phyloP scores from a whole-genome alignment of 2,888 invertebrate species.

The Macrophya alboannulata region DNA sequence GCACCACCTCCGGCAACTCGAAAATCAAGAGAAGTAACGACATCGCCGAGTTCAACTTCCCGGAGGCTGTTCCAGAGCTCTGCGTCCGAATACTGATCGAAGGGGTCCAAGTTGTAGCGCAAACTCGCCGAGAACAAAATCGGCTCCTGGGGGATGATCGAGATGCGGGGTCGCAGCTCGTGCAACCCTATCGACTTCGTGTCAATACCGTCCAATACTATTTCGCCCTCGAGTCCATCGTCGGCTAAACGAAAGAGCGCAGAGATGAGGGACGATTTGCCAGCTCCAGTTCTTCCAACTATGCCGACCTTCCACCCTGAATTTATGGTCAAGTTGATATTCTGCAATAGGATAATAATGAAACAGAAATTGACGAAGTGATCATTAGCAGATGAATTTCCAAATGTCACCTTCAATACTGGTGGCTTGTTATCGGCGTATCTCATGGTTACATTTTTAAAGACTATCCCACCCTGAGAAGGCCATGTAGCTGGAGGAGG shows the following conservation, averaged over 20 bases:
- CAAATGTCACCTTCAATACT: slow-evolving; percentile 84
- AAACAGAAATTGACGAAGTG: slow-evolving; percentile 61
- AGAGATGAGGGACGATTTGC: slow-evolving; percentile 89
- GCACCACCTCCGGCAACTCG: slow-evolving; percentile 82
- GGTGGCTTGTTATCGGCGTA: slow-evolving; percentile 88
- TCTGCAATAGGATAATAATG: slow-evolving; percentile 61
- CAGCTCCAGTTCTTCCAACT: slow-evolving; percentile 92
- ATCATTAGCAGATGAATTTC: slow-evolving; percentile 56
- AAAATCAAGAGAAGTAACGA: slow-evolving; percentile 82
- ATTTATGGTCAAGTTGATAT: slow-evolving; percentile 86
- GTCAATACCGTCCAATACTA: slow-evolving; percentile 91
- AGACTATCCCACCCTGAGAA: slow-evolving; percentile 85
- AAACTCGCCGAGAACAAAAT: slow-evolving; percentile 86
- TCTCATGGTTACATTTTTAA: slow-evolving; percentile 86
- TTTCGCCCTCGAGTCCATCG: slow-evolving; percentile 86
- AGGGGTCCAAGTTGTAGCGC: slow-evolving; percentile 89
- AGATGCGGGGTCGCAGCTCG: slow-evolving; percentile 88
- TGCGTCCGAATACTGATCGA: slow-evolving; percentile 84
- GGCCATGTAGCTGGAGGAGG: slow-evolving; percentile 88
- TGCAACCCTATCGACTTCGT: slow-evolving; percentile 88
- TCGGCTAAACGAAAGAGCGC: slow-evolving; percentile 92
- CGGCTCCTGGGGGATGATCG: slow-evolving; percentile 90
- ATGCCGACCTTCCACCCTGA: slow-evolving; percentile 90
- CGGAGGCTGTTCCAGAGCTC: slow-evolving; percentile 85
- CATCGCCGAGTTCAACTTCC: slow-evolving; percentile 82